Conservation (phyloP, 53 echinoderm and acorn worm genomes). For the Temnopleurus reevesii region DNA sequence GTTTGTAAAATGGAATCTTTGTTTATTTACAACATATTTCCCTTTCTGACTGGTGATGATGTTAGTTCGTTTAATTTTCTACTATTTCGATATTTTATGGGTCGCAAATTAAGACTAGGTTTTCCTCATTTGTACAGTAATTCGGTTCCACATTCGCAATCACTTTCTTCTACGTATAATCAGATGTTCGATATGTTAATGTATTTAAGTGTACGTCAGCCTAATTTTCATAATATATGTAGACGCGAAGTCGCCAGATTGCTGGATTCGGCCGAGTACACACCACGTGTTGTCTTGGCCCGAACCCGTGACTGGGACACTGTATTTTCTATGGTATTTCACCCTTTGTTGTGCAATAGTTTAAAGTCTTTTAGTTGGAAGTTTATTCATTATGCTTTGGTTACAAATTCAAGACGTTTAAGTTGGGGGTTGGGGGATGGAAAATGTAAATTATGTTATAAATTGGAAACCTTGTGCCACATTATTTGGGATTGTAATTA, state of each 20-base stretch:
- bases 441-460: not conserved
- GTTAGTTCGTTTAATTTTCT: not conserved
- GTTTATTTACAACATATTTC: constrained; percentile 8
- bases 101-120: not conserved
- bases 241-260: not conserved
- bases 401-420: no score
- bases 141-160: constrained; percentile 22
- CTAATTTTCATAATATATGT: not conserved
- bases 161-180: not conserved
- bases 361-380: constrained; percentile 40
- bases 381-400: no score
- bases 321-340: not conserved
- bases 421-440: not conserved
- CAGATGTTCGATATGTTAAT: not conserved
- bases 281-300: constrained; percentile 8
- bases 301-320: constrained; percentile 10
- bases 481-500: not conserved
- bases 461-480: not conserved
- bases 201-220: not conserved
- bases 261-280: not conserved
- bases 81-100: constrained; percentile 45
- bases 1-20: not conserved
- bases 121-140: constrained; percentile 39
- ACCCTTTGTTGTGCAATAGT: constrained; percentile 14
- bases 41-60: not conserved